Evolutionary conservation across 2,113 vertebrate species (phyloP), one percentile per base, ranked within the genome.

Genomic region (Pogona vitticeps): DNA sequence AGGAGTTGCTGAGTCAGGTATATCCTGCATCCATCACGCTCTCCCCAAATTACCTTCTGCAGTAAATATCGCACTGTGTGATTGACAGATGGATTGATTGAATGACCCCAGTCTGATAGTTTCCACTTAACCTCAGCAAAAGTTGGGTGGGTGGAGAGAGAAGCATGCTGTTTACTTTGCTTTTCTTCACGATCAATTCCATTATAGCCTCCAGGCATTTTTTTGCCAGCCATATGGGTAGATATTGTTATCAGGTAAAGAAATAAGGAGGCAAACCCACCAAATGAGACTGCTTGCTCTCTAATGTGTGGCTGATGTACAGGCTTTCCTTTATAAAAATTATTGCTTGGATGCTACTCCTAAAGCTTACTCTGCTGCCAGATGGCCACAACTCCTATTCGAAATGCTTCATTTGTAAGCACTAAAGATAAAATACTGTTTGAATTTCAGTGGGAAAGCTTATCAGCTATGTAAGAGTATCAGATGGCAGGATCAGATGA

Each of bases 51-150:
- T 13, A 3, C 1, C 33, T 6, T 6, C 56, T 28, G n/a, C 56
- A 86, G 13, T 59, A 76, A 52, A 10, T 88, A 90, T 88, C 26
- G 40, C 83, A 5, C 21, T 63, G n/a, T 75, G 82, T 73, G 75
- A 76, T 33, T 87, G 86, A 82, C 15, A 76, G 84, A 28, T 65
- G 28, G 72, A 70, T 58, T 76, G 86, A 89, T 28, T 4, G 63
- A 70, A 88, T 90, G 33, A 89, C n/a, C 86, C 63, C 58, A 28
- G 33, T 26, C n/a, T 70, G 46, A 76, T 36, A 23, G 9, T 77
- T 87, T 82, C 61, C 65, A 82, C 14, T 82, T 88, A 83, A 83
- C 52, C 73, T 83, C 80, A 88, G 80, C 20, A 77, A 77, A 70
- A 84, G 31, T 76, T 6, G 79, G 87, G 75, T 59, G 0, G 28